Evolutionary conservation across 2,888 invertebrate species (phyloP).

Genomic region (Ophion costatus): DNA sequence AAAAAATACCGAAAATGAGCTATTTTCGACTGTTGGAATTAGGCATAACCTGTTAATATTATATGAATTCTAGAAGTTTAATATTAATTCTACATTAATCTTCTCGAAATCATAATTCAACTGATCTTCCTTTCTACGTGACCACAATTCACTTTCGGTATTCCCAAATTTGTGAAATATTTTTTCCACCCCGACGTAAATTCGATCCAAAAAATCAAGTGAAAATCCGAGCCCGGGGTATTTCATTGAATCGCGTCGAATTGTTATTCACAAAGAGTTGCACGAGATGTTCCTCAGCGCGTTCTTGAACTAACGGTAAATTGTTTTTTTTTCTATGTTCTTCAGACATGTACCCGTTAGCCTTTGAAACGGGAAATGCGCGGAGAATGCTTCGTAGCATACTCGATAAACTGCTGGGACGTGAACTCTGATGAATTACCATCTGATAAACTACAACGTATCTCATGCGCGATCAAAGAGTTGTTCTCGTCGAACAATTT

Average conservation of each 20-base stretch:
- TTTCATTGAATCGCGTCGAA: not conserved
- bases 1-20: no score
- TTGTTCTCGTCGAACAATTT: slow-evolving; percentile 16
- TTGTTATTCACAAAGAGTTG: slow-evolving; percentile 41
- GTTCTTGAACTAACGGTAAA: slow-evolving; percentile 61
- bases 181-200: not conserved
- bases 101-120: no score
- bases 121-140: not conserved
- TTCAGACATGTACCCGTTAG: slow-evolving; percentile 61
- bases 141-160: not conserved
- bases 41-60: no score
- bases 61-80: no score
- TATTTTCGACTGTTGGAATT: no score
- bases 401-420: slow-evolving; percentile 55
- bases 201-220: not conserved
- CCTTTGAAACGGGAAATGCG: slow-evolving; percentile 65
- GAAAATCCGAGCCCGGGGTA: not conserved
- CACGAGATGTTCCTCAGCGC: slow-evolving; percentile 37
- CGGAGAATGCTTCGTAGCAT: slow-evolving; percentile 51
- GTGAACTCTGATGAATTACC: slow-evolving; percentile 34
- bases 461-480: slow-evolving; percentile 19
- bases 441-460: slow-evolving; percentile 47
- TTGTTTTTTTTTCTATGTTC: slow-evolving; percentile 41
- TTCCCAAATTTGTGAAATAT: not conserved
- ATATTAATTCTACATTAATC: no score